Evolutionary conservation across 2,888 invertebrate species (phyloP), one percentile per base, ranked within the genome.

Genomic region (Hypena proboscidalis): DNA sequence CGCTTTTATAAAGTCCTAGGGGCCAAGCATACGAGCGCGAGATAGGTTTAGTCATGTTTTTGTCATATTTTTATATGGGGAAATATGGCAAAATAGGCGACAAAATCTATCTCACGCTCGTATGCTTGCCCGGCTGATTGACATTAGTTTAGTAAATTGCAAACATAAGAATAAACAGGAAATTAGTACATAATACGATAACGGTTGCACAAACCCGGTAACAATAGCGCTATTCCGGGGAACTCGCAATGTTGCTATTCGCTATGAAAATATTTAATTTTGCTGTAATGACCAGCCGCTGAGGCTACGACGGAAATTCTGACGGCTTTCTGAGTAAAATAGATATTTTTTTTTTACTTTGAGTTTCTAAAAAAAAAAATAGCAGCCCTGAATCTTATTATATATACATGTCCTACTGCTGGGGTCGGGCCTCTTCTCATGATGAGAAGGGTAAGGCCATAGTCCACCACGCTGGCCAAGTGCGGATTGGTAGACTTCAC

Each of bases 261-360:
- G 17, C 22, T 36, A 21, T 46, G 41, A 57, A 58, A 57, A 52
- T 41, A 57, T 50, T 22, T 25, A 10, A 9, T 7, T 26, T 22
- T 0, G 4, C 26, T 55, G 35, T 45, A 55, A 50, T 38, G 38
- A 14, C 25, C 5, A 42, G 15, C 25, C 5, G 22, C n/a, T 9
- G 6, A 9, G 23, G 35, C 30, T 17, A 31, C 2, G 3, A 20
- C 20, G 21, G 14, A 7, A 10, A 19, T 29, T 21, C n/a, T n/a
- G n/a, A n/a, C n/a, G n/a, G n/a, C n/a, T n/a, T 36, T 21, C 9
- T 15, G 4, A 5, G 8, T 13, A 11, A 2, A 4, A 9, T 8
- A 3, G 8, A 1, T 22, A 22, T n/a, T 9, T 22, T n/a, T n/a
- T n/a, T n/a, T n/a, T n/a, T n/a, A n/a, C n/a, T n/a, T n/a, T n/a